Evolutionary conservation across 1,140 invertebrate species (phyloP).

Genomic region (Drosophila equinoxialis): DNA sequence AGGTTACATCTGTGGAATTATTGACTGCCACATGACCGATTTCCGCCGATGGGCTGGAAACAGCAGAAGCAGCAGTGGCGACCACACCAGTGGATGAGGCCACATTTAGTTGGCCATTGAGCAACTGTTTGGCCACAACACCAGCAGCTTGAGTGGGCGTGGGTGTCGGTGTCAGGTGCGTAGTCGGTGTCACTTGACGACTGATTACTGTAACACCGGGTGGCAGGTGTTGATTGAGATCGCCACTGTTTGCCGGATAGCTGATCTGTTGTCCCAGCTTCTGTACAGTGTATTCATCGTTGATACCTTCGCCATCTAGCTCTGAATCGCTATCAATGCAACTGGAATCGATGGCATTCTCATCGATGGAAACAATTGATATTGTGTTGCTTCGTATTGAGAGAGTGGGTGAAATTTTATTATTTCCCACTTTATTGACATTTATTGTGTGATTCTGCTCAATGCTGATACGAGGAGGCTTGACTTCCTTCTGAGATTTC

Average conservation of each 20-base stretch:
- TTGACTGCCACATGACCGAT: conserved; percentile 85
- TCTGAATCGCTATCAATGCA: conserved; percentile 79
- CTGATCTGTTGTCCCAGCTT: conserved; percentile 75
- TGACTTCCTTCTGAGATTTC: conserved; percentile 23
- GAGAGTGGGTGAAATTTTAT: conserved; percentile 54
- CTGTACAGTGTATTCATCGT: conserved; percentile 70
- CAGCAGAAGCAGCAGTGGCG: conserved; percentile 41
- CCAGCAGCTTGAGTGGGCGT: conserved; percentile 27
- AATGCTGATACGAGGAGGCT: conserved; percentile 59
- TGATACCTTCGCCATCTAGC: conserved; percentile 51
- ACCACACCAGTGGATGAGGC: conserved; percentile 23
- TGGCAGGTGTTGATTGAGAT: conserved; percentile 57
- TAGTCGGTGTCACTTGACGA: conserved; percentile 52
- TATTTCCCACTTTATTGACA: conserved; percentile 31
- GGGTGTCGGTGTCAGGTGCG: conserved; percentile 1
- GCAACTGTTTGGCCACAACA: conserved; percentile 56
- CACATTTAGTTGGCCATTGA: conserved; percentile 54
- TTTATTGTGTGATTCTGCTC: conserved; percentile 65
- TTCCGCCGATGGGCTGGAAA: conserved; percentile 48
- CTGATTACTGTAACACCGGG: conserved; percentile 55
- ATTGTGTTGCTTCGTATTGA: conserved; percentile 75
- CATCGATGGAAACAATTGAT: conserved; percentile 77
- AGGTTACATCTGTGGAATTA: conserved; percentile 86
- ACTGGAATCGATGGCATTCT: conserved; percentile 76
- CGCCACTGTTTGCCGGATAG: conserved; percentile 62